A percentile compares a stretch with the other conserved stretches of the same genome.
These are phyloP conservation scores for Globodera ellingtonae DNA, from an alignment of 1,140 invertebrate genomes.

Conservation along the genomic window DNA sequence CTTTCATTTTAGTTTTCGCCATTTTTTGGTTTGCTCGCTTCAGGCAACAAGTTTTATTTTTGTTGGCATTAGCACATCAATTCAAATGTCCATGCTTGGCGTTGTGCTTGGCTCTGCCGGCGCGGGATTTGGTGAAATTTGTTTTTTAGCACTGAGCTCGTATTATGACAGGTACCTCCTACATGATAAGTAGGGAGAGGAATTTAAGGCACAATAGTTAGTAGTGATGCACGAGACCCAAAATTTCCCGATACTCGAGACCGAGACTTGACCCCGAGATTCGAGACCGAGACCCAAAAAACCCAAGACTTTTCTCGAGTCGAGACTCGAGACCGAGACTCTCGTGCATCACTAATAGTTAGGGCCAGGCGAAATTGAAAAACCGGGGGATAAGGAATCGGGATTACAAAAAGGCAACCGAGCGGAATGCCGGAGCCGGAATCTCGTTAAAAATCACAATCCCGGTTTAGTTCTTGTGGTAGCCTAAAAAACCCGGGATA, in stretches of 20 bases:
- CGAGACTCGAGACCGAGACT: too few relatives aligned
- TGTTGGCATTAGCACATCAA: slow-evolving; percentile 40
- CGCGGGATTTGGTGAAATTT: slow-evolving; percentile 42
- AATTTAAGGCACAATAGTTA: background rate
- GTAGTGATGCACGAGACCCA: too few relatives aligned
- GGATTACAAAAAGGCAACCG: too few relatives aligned
- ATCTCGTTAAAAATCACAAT: background rate
- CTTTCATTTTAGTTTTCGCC: slow-evolving; percentile 44
- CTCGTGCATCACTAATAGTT: too few relatives aligned
- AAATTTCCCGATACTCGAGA: too few relatives aligned
- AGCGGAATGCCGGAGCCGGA: slow-evolving; percentile 17
- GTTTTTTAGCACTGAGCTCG: slow-evolving; percentile 32
- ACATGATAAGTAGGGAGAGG: background rate
- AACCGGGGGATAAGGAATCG: too few relatives aligned
- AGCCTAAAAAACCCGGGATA: too few relatives aligned
- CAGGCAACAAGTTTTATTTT: slow-evolving; percentile 38
- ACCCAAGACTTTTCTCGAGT: too few relatives aligned
- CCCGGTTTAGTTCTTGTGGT: too few relatives aligned
- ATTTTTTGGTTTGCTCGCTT: slow-evolving; percentile 37
- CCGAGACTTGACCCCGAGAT: too few relatives aligned
- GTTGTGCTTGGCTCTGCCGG: slow-evolving; percentile 44
- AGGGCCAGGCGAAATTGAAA: too few relatives aligned
- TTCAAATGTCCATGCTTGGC: slow-evolving; percentile 38
- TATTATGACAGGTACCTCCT: slow-evolving; percentile 24
- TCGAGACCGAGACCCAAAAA: too few relatives aligned